phyloP scores from a whole-genome alignment of 2,797 vertebrate genomes.

The Xiphorhynchus erythropygius region DNA sequence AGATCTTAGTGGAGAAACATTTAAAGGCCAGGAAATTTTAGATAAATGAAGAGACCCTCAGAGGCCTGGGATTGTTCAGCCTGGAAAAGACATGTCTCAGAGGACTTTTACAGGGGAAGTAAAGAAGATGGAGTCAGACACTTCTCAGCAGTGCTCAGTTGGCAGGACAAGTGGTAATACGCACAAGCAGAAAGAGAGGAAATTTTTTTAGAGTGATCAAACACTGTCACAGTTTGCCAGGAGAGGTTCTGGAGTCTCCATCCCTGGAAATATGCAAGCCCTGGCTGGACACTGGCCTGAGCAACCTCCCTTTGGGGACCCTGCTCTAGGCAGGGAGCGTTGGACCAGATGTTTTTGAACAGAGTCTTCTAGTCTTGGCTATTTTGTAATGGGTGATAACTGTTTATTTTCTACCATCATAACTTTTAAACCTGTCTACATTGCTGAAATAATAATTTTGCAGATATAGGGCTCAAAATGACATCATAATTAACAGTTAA shows the following conservation, averaged over 20 bases:
- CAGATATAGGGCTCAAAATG: not conserved
- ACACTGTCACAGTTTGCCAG: not conserved
- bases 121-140: not conserved
- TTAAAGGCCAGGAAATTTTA: not conserved
- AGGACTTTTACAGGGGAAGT: not conserved
- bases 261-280: not conserved
- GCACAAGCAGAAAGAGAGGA: not conserved
- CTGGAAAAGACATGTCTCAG: not conserved
- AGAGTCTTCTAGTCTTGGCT: not conserved
- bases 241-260: not conserved
- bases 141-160: not conserved
- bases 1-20: not conserved
- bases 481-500: not conserved
- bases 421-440: not conserved
- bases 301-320: fast-evolving
- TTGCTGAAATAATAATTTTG: not conserved
- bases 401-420: not conserved
- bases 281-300: fast-evolving
- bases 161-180: not conserved
- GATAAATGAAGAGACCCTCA: not conserved
- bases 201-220: not conserved
- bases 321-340: not conserved
- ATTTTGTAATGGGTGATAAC: not conserved
- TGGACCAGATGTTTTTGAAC: not conserved
- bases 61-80: not conserved